phyloP scores from a whole-genome alignment of 2,888 invertebrate genomes.

The Tuberolachnus salignus region DNA sequence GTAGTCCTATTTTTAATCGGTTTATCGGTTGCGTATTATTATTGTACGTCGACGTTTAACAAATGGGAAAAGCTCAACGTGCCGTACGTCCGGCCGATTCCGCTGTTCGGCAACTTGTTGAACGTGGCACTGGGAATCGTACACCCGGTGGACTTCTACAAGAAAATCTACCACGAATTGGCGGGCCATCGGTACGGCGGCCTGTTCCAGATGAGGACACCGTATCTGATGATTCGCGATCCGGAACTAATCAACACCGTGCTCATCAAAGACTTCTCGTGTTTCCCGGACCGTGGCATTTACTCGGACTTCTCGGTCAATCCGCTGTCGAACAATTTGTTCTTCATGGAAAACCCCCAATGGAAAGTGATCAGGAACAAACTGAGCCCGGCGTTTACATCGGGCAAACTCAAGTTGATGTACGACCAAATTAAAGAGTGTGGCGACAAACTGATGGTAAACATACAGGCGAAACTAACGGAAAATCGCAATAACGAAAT shows the following conservation, averaged over 20 bases:
- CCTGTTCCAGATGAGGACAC: constrained; percentile 65
- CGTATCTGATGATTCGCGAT: constrained; percentile 64
- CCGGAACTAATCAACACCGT: constrained; percentile 65
- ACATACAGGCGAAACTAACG: neutral
- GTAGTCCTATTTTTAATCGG: too few relatives aligned
- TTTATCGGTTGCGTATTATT: neutral
- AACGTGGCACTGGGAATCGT: neutral
- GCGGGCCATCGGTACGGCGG: constrained; percentile 62
- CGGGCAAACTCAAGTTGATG: constrained; percentile 67
- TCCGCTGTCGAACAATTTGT: constrained; percentile 62
- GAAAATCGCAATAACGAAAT: constrained; percentile 59
- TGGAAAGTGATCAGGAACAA: constrained; percentile 66
- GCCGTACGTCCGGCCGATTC: neutral
- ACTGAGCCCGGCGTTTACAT: constrained; percentile 66
- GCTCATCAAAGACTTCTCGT: constrained; percentile 64
- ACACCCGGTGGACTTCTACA: neutral
- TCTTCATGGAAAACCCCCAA: constrained; percentile 64
- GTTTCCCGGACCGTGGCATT: constrained; percentile 64
- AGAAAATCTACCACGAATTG: neutral
- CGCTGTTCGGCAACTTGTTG: constrained; percentile 33
- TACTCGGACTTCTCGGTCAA: constrained; percentile 61
- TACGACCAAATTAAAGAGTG: constrained; percentile 63
- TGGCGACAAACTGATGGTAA: constrained; percentile 57
- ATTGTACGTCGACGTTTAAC: neutral
- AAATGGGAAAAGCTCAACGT: constrained; percentile 8